Percentiles rank a stretch among this genome's conserved stretches.
These are phyloP conservation scores for Monochamus alternatus DNA, from an alignment of 2,888 invertebrate species.

Conservation along the genomic window DNA sequence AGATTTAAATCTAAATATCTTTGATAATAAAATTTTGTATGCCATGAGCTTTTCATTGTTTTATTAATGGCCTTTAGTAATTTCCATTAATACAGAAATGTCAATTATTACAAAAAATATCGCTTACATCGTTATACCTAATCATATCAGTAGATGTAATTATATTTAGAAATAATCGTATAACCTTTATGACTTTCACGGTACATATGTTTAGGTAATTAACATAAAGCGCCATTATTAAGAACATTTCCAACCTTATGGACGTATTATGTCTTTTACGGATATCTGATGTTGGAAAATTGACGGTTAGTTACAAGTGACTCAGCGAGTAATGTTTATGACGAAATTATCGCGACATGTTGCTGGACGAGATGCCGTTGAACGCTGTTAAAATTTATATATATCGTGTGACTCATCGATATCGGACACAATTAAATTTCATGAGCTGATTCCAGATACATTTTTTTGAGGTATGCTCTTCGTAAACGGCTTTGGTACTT, in stretches of 20 bases:
- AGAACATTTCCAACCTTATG: not conserved
- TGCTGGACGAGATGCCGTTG: constrained; percentile 12
- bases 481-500: too few species aligned
- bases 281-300: not conserved
- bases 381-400: constrained; percentile 1
- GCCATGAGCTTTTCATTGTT: too few species aligned
- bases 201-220: not conserved
- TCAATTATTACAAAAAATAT: too few species aligned
- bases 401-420: constrained; percentile 3
- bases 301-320: constrained; percentile 12
- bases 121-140: too few species aligned
- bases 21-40: too few species aligned
- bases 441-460: not conserved
- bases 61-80: too few species aligned
- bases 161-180: not conserved
- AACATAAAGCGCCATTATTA: not conserved
- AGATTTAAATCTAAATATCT: too few species aligned
- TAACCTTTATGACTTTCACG: not conserved
- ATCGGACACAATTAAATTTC: constrained; percentile 8
- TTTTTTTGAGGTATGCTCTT: not conserved
- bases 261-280: not conserved
- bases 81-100: too few species aligned
- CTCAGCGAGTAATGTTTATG: constrained; percentile 6
- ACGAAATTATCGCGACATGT: constrained; percentile 14
- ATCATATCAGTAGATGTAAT: not conserved